phyloP scores from a whole-genome alignment of 2,797 vertebrate species.

The Diplodus puntazzo region DNA sequence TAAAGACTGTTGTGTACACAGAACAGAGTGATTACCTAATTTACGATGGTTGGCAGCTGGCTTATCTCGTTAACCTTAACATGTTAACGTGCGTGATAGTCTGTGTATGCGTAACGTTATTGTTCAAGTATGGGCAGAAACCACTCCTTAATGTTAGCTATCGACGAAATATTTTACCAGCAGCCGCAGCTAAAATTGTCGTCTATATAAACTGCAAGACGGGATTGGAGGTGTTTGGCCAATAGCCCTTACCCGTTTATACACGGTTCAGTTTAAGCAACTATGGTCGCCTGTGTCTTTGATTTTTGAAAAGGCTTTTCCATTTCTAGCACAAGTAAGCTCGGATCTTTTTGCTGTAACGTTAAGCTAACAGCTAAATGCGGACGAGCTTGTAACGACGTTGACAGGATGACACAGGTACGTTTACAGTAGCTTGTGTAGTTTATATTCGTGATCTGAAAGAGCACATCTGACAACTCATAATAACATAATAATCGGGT shows the following conservation, averaged over 20 bases:
- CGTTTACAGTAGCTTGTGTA: constrained; percentile 17
- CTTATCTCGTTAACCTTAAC: neutral
- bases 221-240: neutral
- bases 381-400: constrained; percentile 17
- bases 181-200: constrained; percentile 8
- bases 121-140: constrained; percentile 30
- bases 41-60: neutral
- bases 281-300: neutral
- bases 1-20: neutral
- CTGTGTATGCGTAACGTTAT: neutral
- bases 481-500: constrained; percentile 3
- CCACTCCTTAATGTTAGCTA: constrained; percentile 54
- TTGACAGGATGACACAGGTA: constrained; percentile 27
- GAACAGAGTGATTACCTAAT: neutral
- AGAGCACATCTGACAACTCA: constrained; percentile 20
- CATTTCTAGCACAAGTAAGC: neutral
- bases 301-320: neutral
- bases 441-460: neutral
- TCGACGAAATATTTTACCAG: constrained; percentile 21
- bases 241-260: neutral
- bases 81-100: neutral
- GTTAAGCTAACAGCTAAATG: neutral
- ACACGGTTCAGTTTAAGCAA: neutral
- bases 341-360: neutral
- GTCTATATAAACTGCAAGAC: neutral